phyloP scores from a whole-genome alignment of 2,888 invertebrate species.

The Boloria euphrosyne region DNA sequence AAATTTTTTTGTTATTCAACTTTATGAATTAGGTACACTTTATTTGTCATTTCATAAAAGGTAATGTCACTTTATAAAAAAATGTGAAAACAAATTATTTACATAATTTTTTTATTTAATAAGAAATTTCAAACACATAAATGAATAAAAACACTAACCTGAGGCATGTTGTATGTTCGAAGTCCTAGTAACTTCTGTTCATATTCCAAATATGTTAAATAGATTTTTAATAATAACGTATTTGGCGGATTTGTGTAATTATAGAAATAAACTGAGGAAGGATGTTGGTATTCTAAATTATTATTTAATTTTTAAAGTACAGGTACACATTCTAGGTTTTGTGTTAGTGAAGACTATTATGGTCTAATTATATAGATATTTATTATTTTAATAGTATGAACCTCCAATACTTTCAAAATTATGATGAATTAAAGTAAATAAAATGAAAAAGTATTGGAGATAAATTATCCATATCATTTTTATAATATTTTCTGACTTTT shows the following conservation, averaged over 20 bases:
- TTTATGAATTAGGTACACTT: neutral
- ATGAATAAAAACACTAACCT: conserved; percentile 20
- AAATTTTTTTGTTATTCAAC: neutral
- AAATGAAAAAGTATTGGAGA: too few relatives aligned
- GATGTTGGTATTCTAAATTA: conserved; percentile 2
- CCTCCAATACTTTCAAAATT: too few relatives aligned
- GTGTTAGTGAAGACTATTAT: neutral
- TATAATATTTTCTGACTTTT: too few relatives aligned
- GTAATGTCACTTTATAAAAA: neutral
- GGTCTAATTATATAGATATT: neutral
- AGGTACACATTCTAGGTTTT: neutral
- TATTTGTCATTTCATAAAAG: too few relatives aligned
- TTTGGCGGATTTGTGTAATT: conserved; percentile 16
- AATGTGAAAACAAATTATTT: too few relatives aligned
- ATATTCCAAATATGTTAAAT: conserved; percentile 20
- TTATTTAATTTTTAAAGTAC: conserved; percentile 6
- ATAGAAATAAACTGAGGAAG: conserved; percentile 5
- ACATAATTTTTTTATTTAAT: too few relatives aligned
- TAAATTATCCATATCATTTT: too few relatives aligned
- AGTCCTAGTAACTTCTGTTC: conserved; percentile 18
- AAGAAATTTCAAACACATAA: too few relatives aligned
- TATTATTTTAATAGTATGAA: too few relatives aligned
- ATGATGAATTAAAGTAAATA: too few relatives aligned
- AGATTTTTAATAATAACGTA: conserved; percentile 15
- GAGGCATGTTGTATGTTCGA: conserved; percentile 32